A percentile compares a stretch with the other conserved stretches of the same genome.
Conservation (phyloP, 2,797 vertebrate genomes). For the Babyrousa celebensis region DNA sequence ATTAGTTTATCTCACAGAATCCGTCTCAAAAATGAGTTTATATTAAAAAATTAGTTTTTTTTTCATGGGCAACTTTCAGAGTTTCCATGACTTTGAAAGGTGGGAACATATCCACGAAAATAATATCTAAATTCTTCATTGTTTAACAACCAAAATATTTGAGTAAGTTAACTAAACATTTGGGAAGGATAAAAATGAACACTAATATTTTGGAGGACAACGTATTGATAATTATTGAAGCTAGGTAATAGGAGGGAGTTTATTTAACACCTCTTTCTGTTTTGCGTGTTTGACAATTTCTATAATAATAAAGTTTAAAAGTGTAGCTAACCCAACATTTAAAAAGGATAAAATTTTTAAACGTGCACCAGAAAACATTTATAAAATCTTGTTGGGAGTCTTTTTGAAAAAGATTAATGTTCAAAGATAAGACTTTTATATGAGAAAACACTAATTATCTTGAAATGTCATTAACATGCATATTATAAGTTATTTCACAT, state of each 20-base stretch:
- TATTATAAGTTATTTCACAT: neutral
- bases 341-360: neutral
- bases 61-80: neutral
- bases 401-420: neutral
- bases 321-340: neutral
- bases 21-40: neutral
- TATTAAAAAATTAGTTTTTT: neutral
- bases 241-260: neutral
- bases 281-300: neutral
- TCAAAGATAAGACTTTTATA: slow-evolving; percentile 22
- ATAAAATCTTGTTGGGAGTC: neutral
- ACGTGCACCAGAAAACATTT: neutral
- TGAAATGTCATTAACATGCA: neutral
- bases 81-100: neutral
- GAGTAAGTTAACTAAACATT: neutral
- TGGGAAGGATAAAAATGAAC: slow-evolving; percentile 10
- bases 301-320: neutral
- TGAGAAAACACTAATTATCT: neutral
- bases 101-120: neutral
- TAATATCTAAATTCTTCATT: neutral
- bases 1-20: neutral
- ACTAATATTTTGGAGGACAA: neutral
- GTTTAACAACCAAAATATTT: neutral
- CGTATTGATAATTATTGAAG: neutral
- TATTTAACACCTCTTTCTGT: neutral